Base-by-base conservation (phyloP, 2,888 invertebrate species). In the Eutolmus rufibarbis region DNA sequence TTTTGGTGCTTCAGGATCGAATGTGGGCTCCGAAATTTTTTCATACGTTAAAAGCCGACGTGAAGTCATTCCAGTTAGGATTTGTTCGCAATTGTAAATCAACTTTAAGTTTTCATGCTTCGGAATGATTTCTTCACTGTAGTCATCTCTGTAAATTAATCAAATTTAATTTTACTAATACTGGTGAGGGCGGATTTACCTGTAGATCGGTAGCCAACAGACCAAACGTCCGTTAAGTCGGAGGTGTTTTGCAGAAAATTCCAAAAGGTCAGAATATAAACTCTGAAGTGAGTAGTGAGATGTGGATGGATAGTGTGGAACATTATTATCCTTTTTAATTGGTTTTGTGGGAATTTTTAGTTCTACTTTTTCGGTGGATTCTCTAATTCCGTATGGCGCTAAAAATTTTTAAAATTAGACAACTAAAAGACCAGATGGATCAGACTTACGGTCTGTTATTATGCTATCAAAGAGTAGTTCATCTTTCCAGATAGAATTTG, bases 331-430 rank as follows among this genome's bases (percentile, higher is more conserved):
- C 7, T 94, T 94, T 14, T 84, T 94, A 89, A 94, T 95, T 90
- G 95, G 94, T 88, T 91, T 85, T 88, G 89, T 5, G 91, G 91
- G 89, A 0, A 31, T 34, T 87, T 93, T 93, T 1, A 90, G 90
- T 82, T 94, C 94, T 78, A 96, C 95, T 91, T 96, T 96, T 92
- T 97, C 97, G 0, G 97, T 97, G 0, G 98, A 95, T 93, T 99
- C 99, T 88, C 99, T 94, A 37, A 99, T 97, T 43, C 99, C 99
- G 93, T 99, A 99, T 0, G 99, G 99, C 31, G 99, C 99, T 98
- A 91, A 1, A 93, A 91, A 46, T 3, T 5, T 87, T 37, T 43
- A 31, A 74, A 77, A 76, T 84, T 56, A 81, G 23, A 28, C 23
- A 34, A 74, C 8, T 16, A 16, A 46, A 40, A 14, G 4, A 5